Base-by-base conservation (phyloP, 1,140 invertebrate genomes). In the Colletes latitarsis region DNA sequence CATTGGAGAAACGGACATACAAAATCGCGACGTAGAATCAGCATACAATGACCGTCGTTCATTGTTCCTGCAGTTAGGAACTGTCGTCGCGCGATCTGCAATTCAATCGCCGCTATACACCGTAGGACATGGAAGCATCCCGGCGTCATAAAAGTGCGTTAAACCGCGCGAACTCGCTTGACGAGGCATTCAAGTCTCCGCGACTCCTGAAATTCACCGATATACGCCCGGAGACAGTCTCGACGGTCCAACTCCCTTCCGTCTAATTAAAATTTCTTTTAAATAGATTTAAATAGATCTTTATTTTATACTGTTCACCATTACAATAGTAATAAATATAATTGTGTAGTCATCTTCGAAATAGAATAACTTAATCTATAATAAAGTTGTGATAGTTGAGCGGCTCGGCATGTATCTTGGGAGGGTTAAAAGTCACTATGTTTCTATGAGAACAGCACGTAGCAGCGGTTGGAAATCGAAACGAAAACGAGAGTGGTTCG, bases 31-130 rank as follows among this genome's bases (percentile, higher is more conserved):
- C 49, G 58, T 52, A 58, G 62, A 76, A 88, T 88, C 86, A 88
- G 85, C 86, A 88, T 88, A 88, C 86, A 88, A 88, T 88, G 82
- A 83, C 86, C 75, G 60, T 60, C 78, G 85, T 73, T 86, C 82
- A 88, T 88, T 88, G 86, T 88, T 87, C 75, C 78, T 62, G 85
- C 83, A 74, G 82, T 88, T 88, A 88, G 79, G 82, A 84, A 84
- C 75, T 86, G 84, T 84, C 76, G 76, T 41, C 70, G 75, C 64
- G 17, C 55, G 73, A 88, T 88, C 85, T 88, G 86, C 86, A 88
- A 88, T 88, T 88, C 86, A 88, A 88, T 88, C 82, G 81, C 60
- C 58, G 71, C 39, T 53, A 46, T 75, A 75, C 60, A 49, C 71
- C 74, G 68, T 73, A 80, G 73, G 70, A 74, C 77, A 74, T 77